These are phyloP conservation scores for Nebria brevicollis DNA, from an alignment of 2,888 invertebrate genomes.

Conservation along the genomic window DNA sequence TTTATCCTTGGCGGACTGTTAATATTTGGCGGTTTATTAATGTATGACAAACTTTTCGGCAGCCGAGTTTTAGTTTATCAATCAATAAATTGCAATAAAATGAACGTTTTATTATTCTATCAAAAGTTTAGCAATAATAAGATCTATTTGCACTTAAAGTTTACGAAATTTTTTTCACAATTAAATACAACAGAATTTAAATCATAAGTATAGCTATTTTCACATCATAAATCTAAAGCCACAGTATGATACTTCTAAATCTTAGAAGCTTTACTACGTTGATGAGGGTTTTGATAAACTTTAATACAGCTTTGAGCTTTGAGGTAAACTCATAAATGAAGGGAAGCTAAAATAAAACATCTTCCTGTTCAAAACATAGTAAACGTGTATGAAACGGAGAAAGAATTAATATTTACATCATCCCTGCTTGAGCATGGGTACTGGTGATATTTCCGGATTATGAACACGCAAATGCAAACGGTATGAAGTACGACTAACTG, in stretches of 20 bases:
- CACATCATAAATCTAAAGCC: too few relatives aligned
- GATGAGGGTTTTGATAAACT: not conserved
- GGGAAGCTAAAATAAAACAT: not conserved
- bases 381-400: constrained; percentile 7
- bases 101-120: too few relatives aligned
- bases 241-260: not conserved
- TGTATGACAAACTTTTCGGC: too few relatives aligned
- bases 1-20: too few relatives aligned
- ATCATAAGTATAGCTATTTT: too few relatives aligned
- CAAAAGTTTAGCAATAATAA: too few relatives aligned
- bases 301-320: not conserved
- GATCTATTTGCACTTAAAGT: too few relatives aligned
- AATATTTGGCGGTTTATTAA: too few relatives aligned
- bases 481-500: not conserved
- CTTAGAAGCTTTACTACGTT: not conserved
- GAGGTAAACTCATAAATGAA: not conserved
- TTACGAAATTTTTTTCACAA: too few relatives aligned
- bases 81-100: too few relatives aligned
- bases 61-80: too few relatives aligned
- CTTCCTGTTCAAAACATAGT: not conserved
- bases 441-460: constrained; percentile 15
- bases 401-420: not conserved
- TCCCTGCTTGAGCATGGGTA: constrained; percentile 6
- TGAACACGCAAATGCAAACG: constrained; percentile 8
- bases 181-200: too few relatives aligned